phyloP scores from a whole-genome alignment of 2,113 vertebrate genomes.

The Phalacrocorax aristotelis region DNA sequence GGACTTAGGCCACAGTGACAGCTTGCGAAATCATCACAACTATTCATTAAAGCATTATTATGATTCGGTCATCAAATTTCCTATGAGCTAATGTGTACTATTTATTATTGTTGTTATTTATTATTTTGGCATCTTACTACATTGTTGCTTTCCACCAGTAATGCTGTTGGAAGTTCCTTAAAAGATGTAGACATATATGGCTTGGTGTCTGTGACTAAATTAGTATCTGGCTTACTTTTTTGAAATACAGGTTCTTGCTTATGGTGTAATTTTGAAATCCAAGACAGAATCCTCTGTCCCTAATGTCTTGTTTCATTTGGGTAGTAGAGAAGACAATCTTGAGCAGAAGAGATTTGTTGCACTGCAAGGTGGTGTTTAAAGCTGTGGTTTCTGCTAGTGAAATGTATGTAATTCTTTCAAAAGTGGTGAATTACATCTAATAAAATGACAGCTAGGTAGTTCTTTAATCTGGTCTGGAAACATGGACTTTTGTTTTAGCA shows the following conservation, averaged over 20 bases:
- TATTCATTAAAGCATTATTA: background rate
- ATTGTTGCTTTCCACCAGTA: background rate
- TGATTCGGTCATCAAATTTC: background rate
- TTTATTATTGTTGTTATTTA: too few species aligned
- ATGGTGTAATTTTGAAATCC: background rate
- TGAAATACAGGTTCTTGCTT: background rate
- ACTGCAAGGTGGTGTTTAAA: background rate
- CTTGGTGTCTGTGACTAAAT: background rate
- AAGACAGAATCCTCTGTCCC: background rate
- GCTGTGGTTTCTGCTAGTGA: background rate
- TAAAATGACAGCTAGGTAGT: background rate
- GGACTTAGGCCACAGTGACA: background rate
- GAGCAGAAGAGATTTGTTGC: background rate
- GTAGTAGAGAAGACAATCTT: background rate
- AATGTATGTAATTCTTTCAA: background rate
- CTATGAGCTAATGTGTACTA: too few species aligned
- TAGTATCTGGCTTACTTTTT: background rate
- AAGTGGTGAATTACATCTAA: background rate
- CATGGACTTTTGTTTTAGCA: background rate
- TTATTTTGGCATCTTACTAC: background rate
- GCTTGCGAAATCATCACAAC: background rate
- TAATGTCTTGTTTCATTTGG: background rate
- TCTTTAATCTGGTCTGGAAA: background rate
- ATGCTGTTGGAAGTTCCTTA: background rate
- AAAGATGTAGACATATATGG: background rate